Evolutionary conservation across 2,888 invertebrate species (phyloP).

Genomic region (Arge pagana): DNA sequence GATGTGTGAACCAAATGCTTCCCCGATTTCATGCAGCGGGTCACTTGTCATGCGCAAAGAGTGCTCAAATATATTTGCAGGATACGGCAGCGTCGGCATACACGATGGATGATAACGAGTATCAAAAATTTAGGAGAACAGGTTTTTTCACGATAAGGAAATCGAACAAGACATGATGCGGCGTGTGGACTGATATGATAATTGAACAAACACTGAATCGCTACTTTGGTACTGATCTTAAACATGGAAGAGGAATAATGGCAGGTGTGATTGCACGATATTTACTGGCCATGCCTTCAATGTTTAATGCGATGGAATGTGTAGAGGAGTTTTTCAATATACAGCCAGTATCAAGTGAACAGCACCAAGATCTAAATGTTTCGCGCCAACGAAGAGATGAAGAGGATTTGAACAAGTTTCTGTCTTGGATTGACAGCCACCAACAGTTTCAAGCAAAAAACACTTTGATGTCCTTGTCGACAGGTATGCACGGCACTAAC

Average conservation of each 20-base stretch:
- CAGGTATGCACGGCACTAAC: conserved; percentile 30
- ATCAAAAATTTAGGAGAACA: conserved; percentile 23
- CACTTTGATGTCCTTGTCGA: conserved; percentile 25
- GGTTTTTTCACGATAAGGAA: conserved; percentile 31
- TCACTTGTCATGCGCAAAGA: conserved; percentile 42
- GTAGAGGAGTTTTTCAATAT: conserved; percentile 30
- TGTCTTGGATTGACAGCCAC: conserved; percentile 32
- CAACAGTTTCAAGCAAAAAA: conserved; percentile 29
- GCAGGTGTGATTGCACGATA: conserved; percentile 24
- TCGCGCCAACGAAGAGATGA: conserved; percentile 32
- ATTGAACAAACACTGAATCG: conserved; percentile 34
- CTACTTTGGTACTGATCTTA: conserved; percentile 34
- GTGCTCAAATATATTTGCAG: conserved; percentile 41
- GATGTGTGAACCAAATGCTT: conserved; percentile 34
- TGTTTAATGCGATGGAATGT: conserved; percentile 26
- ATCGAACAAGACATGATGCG: conserved; percentile 32
- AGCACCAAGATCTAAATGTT: conserved; percentile 26
- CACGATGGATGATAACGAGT: conserved; percentile 29
- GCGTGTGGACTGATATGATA: conserved; percentile 32
- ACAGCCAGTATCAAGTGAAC: conserved; percentile 11
- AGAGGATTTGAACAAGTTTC: conserved; percentile 30
- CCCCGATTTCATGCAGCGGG: conserved; percentile 41
- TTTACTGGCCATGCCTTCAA: conserved; percentile 28
- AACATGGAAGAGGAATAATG: conserved; percentile 32
- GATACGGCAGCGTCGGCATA: conserved; percentile 34